A percentile compares a stretch with the other conserved stretches of the same genome.
These are phyloP conservation scores for Ectropis grisescens DNA, from an alignment of 1,140 invertebrate genomes.

Conservation along the genomic window DNA sequence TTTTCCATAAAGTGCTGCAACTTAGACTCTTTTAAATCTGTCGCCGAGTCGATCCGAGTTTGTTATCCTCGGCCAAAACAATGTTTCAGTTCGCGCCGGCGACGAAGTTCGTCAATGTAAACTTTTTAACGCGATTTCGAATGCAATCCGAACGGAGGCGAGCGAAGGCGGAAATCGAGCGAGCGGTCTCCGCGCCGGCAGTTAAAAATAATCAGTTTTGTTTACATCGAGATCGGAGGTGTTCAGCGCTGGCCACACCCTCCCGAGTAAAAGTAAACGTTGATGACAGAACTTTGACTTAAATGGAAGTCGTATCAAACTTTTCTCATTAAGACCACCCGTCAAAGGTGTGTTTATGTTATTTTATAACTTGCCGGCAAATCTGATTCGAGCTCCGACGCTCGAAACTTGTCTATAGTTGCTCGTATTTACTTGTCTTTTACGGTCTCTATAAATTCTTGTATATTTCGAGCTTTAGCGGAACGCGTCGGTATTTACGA, in stretches of 20 bases:
- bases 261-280: slow-evolving; percentile 41
- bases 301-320: slow-evolving; percentile 61
- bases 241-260: slow-evolving; percentile 31
- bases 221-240: slow-evolving; percentile 42
- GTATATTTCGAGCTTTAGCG: too few species aligned
- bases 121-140: slow-evolving; percentile 44
- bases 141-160: slow-evolving; percentile 39
- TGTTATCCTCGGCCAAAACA: slow-evolving; percentile 23
- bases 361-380: slow-evolving; percentile 49
- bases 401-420: too few species aligned
- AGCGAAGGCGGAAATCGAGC: slow-evolving; percentile 29
- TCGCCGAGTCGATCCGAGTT: slow-evolving; percentile 14
- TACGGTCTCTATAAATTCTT: too few species aligned
- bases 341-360: slow-evolving; percentile 62
- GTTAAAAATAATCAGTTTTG: slow-evolving; percentile 43
- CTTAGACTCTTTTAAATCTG: too few species aligned
- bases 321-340: slow-evolving; percentile 65
- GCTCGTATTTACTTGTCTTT: too few species aligned
- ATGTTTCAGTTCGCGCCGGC: slow-evolving; percentile 24
- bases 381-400: slow-evolving; percentile 21
- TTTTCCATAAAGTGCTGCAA: too few species aligned
- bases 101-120: slow-evolving; percentile 28
- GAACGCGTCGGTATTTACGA: too few species aligned
- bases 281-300: slow-evolving; percentile 62
- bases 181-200: slow-evolving; percentile 14